Base-by-base conservation (phyloP, 2,888 invertebrate species). In the Plutella xylostella region DNA sequence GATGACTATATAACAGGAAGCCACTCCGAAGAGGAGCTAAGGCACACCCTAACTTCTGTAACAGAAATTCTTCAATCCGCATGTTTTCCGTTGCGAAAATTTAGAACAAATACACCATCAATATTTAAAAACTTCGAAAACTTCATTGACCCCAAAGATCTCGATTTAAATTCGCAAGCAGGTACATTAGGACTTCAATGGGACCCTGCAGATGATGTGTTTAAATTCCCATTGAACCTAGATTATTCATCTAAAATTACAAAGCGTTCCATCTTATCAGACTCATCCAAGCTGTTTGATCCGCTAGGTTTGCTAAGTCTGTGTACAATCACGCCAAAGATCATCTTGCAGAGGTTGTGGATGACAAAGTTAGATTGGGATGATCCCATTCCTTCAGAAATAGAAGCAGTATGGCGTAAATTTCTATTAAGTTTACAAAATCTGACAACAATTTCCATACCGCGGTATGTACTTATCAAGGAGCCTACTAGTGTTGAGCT, bases 171-270 rank as follows among this genome's bases (percentile, higher is more conserved):
- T n/a, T n/a, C n/a, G n/a, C n/a, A n/a, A n/a, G 1, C 49, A 4
- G 46, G 38, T 18, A 48, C 48, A 7, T 22, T 52, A 30, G 49
- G 51, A 22, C 12, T 51, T 11, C 42, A 49, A 6, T 57, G 57
- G 56, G 41, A 39, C 28, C 51, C 55, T n/a, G n/a, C n/a, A n/a
- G n/a, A n/a, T n/a, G n/a, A n/a, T n/a, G n/a, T n/a, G n/a, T n/a
- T n/a, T n/a, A 14, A 19, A 35, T 6, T 21, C 34, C 0, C 56
- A 59, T 41, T 19, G 17, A 4, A 42, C 54, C 11, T 46, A 45
- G 18, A 51, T 55, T n/a, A n/a, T 42, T 22, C 49, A 31, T 39
- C 47, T 1, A 30, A 28, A 9, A 15, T 51, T 9, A 54, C 50
- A 1, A 55, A 57, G 15, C 39, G 55, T n/a, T 34, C 19, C 0